These are phyloP conservation scores for Drosophila rellima DNA, from an alignment of 2,888 invertebrate genomes.

Conservation along the genomic window DNA sequence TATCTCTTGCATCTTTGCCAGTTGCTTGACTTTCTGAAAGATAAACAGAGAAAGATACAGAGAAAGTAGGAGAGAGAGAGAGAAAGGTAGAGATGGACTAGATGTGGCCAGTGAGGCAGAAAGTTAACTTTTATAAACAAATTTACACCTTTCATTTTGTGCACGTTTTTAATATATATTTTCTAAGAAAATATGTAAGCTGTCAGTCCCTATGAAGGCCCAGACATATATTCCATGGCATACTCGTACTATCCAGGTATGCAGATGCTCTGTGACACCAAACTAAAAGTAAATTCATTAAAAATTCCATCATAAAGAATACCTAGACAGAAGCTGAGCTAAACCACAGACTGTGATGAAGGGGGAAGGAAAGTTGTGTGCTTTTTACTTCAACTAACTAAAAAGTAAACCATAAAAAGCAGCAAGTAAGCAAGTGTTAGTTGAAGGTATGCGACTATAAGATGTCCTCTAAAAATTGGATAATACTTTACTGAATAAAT, in stretches of 20 bases:
- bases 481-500: neutral
- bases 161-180: constrained; percentile 69
- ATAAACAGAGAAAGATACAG: constrained; percentile 4
- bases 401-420: constrained; percentile 74
- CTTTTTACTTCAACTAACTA: constrained; percentile 71
- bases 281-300: constrained; percentile 80
- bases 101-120: constrained; percentile 51
- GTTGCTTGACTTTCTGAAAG: constrained; percentile 10
- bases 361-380: constrained; percentile 50
- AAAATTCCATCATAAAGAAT: constrained; percentile 79
- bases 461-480: neutral
- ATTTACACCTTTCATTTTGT: constrained; percentile 78
- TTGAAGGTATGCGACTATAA: neutral
- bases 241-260: constrained; percentile 25
- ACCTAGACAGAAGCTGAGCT: constrained; percentile 49
- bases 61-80: neutral
- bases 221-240: constrained; percentile 15
- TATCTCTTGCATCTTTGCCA: constrained; percentile 45
- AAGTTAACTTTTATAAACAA: constrained; percentile 72
- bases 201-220: constrained; percentile 54
- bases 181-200: constrained; percentile 63
- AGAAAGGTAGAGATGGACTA: constrained; percentile 5
- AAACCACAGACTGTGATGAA: constrained; percentile 22
- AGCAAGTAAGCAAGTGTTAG: constrained; percentile 1
- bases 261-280: constrained; percentile 72